These are phyloP conservation scores for Drosophila nigricruria DNA, from an alignment of 2,888 invertebrate species.

Conservation along the genomic window DNA sequence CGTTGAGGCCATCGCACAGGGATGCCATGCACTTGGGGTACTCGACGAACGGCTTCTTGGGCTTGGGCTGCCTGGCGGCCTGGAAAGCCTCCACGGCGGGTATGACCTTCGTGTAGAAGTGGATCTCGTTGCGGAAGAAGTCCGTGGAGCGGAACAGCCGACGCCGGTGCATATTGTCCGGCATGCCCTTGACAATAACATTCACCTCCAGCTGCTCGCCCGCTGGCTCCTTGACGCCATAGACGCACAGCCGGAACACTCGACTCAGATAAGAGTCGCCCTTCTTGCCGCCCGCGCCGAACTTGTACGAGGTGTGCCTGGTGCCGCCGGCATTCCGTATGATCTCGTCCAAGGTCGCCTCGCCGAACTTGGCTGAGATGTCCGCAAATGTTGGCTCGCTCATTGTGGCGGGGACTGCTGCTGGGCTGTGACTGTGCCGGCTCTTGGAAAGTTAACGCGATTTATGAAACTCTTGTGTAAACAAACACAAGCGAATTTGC, in stretches of 20 bases:
- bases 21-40: slow-evolving; percentile 86
- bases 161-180: slow-evolving; percentile 87
- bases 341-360: slow-evolving; percentile 84
- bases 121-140: slow-evolving; percentile 90
- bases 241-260: slow-evolving; percentile 87
- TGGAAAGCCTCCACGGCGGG: slow-evolving; percentile 83
- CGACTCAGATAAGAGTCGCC: slow-evolving; percentile 91
- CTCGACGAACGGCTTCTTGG: slow-evolving; percentile 86
- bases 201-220: slow-evolving; percentile 84
- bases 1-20: slow-evolving; percentile 86
- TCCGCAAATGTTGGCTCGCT: slow-evolving; percentile 69
- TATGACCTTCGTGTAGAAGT: slow-evolving; percentile 87
- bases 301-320: slow-evolving; percentile 84
- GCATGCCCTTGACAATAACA: slow-evolving; percentile 89
- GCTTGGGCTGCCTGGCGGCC: slow-evolving; percentile 62
- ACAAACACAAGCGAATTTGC: neutral
- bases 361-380: slow-evolving; percentile 85
- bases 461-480: slow-evolving; percentile 34
- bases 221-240: slow-evolving; percentile 79
- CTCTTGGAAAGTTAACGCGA: neutral
- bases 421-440: slow-evolving; percentile 31
- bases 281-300: slow-evolving; percentile 86
- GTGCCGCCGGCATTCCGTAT: slow-evolving; percentile 83
- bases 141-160: slow-evolving; percentile 89
- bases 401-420: slow-evolving; percentile 65